These are phyloP conservation scores for Rhingia campestris DNA, from an alignment of 2,888 invertebrate species.

Conservation along the genomic window DNA sequence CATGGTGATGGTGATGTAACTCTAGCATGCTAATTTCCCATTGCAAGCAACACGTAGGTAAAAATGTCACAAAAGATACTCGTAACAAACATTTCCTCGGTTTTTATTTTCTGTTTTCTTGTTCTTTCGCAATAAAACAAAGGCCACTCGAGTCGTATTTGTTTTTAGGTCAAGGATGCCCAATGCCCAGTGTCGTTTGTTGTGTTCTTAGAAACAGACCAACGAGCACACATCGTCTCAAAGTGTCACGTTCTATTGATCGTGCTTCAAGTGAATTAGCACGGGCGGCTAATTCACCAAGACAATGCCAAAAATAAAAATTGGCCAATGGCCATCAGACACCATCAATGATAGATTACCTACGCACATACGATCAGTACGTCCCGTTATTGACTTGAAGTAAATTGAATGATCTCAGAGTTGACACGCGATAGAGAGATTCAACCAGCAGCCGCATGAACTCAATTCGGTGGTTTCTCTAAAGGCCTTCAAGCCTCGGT, in stretches of 20 bases:
- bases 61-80: background rate
- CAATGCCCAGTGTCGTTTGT: slow-evolving; percentile 33
- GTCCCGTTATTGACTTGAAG: slow-evolving; percentile 42
- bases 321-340: slow-evolving; percentile 62
- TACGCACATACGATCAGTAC: slow-evolving; percentile 12
- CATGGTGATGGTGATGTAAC: slow-evolving; percentile 21
- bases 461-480: slow-evolving; percentile 28
- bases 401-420: slow-evolving; percentile 69
- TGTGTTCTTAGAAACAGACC: slow-evolving; percentile 1
- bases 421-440: slow-evolving; percentile 34
- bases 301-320: slow-evolving; percentile 49
- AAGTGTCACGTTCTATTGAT: slow-evolving; percentile 60
- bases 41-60: slow-evolving; percentile 13
- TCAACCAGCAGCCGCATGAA: slow-evolving; percentile 29
- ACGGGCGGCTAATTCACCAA: slow-evolving; percentile 56
- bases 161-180: slow-evolving; percentile 44
- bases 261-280: slow-evolving; percentile 54
- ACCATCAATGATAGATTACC: slow-evolving; percentile 52
- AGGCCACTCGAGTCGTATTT: slow-evolving; percentile 1
- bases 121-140: slow-evolving; percentile 27
- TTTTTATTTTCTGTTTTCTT: slow-evolving; percentile 4
- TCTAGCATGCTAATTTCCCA: slow-evolving; percentile 12
- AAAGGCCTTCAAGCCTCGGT: background rate
- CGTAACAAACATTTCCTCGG: slow-evolving; percentile 10
- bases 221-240: slow-evolving; percentile 2